These are phyloP conservation scores for Antigone vipio DNA, from an alignment of 2,113 vertebrate genomes.

Conservation along the genomic window DNA sequence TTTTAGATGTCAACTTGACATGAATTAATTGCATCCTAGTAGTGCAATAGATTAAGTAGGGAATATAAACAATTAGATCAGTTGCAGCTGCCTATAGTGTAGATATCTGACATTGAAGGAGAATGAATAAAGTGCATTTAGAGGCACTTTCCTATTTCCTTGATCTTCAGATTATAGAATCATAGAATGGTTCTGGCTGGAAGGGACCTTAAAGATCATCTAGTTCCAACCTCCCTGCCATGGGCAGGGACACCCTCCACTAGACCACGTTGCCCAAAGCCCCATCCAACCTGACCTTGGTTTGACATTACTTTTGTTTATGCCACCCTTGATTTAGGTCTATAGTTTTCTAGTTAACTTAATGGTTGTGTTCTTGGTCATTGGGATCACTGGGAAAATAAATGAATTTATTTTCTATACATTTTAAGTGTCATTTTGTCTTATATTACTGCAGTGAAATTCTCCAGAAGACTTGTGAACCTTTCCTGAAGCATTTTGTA, in stretches of 20 bases:
- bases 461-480: not conserved
- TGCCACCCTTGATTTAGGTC: not conserved
- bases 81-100: not conserved
- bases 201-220: no score
- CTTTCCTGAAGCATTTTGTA: not conserved
- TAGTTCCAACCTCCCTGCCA: no score
- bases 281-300: not conserved
- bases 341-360: not conserved
- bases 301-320: not conserved
- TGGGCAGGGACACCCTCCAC: no score
- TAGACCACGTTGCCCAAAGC: no score
- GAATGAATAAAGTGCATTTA: not conserved
- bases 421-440: not conserved
- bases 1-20: constrained; percentile 9
- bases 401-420: not conserved
- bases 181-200: no score
- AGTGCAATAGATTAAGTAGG: not conserved
- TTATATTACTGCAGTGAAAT: not conserved
- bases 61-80: constrained; percentile 4
- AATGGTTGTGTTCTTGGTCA: not conserved
- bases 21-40: not conserved
- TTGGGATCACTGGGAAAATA: not conserved
- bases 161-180: not conserved
- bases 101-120: not conserved
- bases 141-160: not conserved